Evolutionary conservation across 2,888 invertebrate species (phyloP).

Genomic region (Lochmaea capreae): DNA sequence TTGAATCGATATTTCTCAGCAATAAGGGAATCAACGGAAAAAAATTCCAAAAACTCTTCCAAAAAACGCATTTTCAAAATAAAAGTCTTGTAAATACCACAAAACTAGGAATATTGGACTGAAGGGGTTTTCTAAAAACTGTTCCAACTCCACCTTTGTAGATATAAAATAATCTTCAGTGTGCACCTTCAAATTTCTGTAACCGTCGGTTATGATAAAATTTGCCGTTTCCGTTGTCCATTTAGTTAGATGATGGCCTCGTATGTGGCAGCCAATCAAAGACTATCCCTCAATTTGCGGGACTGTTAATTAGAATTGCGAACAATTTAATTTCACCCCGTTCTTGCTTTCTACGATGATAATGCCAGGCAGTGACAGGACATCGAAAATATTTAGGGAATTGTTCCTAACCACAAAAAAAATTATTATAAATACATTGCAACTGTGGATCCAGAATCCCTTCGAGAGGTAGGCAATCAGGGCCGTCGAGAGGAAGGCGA

Average conservation of each 20-base stretch:
- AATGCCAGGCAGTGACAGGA: conserved; percentile 9
- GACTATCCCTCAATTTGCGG: conserved; percentile 28
- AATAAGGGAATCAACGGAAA: too few species aligned
- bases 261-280: conserved; percentile 33
- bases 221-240: neutral
- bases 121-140: too few species aligned
- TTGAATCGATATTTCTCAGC: too few species aligned
- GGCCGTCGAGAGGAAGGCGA: too few species aligned
- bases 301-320: conserved; percentile 20
- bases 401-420: too few species aligned
- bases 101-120: too few species aligned
- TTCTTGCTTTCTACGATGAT: conserved; percentile 21
- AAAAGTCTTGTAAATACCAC: too few species aligned
- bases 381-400: neutral
- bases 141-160: neutral
- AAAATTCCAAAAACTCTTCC: too few species aligned
- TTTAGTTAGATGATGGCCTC: conserved; percentile 14
- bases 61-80: too few species aligned
- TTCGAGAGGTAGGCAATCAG: too few species aligned
- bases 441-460: too few species aligned
- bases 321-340: conserved; percentile 32
- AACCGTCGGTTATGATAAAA: neutral
- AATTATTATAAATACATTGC: too few species aligned
- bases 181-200: neutral
- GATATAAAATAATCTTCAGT: neutral